Conservation (phyloP, 1,140 invertebrate species). For the Oncopodura yosiiana region DNA sequence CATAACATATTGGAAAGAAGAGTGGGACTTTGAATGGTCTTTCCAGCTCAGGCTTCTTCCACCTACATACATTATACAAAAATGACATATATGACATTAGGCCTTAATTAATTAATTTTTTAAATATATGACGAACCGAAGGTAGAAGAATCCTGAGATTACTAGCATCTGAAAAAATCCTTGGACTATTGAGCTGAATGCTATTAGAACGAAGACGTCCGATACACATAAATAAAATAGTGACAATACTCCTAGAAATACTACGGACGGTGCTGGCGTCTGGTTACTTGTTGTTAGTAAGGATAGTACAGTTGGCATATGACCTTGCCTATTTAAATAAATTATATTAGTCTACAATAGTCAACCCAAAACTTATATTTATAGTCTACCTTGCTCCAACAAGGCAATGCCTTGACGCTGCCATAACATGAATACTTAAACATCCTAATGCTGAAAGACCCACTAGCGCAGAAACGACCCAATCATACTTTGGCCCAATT, state of each 20-base stretch:
- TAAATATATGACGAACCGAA: no score
- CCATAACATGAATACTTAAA: conserved; percentile 78
- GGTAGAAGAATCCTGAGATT: no score
- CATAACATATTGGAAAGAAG: no score
- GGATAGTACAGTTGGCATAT: conserved; percentile 75
- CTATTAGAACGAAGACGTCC: no score
- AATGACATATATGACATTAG: no score
- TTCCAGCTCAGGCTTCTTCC: no score
- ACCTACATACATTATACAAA: no score
- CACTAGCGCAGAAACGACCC: conserved; percentile 80
- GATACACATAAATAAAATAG: conserved; percentile 71
- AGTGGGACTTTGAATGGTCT: no score
- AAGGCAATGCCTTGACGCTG: conserved; percentile 53
- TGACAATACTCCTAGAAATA: conserved; percentile 69
- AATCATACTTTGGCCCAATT: conserved; percentile 62
- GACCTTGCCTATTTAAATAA: conserved; percentile 80
- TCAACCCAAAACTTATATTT: conserved; percentile 41
- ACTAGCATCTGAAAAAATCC: no score
- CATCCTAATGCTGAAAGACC: conserved; percentile 79
- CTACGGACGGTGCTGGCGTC: conserved; percentile 78
- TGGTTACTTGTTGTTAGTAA: conserved; percentile 69
- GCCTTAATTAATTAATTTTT: no score
- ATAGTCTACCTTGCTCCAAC: not conserved
- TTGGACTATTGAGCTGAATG: no score
- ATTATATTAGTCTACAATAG: conserved; percentile 72